A percentile compares a stretch with the other conserved stretches of the same genome.
These are phyloP conservation scores for Puma concolor DNA, from an alignment of 2,113 vertebrate genomes.

Conservation along the genomic window DNA sequence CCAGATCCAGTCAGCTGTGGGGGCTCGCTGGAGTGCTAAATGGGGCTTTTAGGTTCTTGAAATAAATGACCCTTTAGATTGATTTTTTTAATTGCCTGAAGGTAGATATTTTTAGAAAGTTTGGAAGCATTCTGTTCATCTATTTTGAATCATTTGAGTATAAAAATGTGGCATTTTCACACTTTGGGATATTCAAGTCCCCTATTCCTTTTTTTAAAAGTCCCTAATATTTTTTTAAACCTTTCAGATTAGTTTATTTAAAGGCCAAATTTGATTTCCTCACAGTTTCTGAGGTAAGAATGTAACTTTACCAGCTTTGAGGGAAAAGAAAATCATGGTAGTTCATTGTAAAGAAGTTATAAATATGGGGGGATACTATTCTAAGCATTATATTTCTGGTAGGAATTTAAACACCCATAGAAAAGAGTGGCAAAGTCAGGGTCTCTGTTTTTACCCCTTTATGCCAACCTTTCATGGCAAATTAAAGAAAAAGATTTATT, in stretches of 20 bases:
- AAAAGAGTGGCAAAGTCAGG: conserved; percentile 45
- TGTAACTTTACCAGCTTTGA: conserved; percentile 68
- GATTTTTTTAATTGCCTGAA: conserved; percentile 75
- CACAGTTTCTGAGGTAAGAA: conserved; percentile 68
- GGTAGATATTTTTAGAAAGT: conserved; percentile 80
- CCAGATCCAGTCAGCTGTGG: conserved; percentile 61
- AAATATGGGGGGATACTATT: conserved; percentile 70
- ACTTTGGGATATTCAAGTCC: conserved; percentile 74
- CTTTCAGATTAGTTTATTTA: conserved; percentile 75
- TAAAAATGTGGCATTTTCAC: conserved; percentile 82
- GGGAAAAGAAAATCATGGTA: conserved; percentile 51
- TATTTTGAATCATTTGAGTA: conserved; percentile 79
- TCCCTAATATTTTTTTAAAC: conserved; percentile 77
- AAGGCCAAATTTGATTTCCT: conserved; percentile 73
- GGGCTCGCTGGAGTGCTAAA: conserved; percentile 56
- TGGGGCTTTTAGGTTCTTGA: conserved; percentile 66
- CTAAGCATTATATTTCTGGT: conserved; percentile 70
- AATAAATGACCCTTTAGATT: conserved; percentile 81
- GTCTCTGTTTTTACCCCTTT: conserved; percentile 42
- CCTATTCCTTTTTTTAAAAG: conserved; percentile 59
- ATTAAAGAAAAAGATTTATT: conserved; percentile 45
- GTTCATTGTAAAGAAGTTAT: conserved; percentile 70
- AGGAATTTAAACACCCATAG: conserved; percentile 62
- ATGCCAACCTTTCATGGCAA: conserved; percentile 40
- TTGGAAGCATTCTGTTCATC: conserved; percentile 79